phyloP scores from a whole-genome alignment of 2,888 invertebrate species.

The Agelastica alni region DNA sequence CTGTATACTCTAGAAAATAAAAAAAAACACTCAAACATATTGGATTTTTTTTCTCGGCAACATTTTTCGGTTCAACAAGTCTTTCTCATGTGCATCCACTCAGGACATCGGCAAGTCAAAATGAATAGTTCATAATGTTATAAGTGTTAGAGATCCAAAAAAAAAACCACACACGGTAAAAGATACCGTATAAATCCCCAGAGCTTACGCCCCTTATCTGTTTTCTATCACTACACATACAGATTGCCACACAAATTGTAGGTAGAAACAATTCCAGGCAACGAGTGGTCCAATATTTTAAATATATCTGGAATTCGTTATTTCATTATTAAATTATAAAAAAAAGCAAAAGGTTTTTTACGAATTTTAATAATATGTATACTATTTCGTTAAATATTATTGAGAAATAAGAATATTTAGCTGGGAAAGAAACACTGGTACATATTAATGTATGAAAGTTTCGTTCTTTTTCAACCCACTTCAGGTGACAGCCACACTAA shows the following conservation, averaged over 20 bases:
- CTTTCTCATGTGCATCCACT: slow-evolving; percentile 41
- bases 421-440: too few relatives aligned
- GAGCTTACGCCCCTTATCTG: slow-evolving; percentile 52
- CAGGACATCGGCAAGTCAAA: slow-evolving; percentile 38
- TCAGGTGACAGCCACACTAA: too few relatives aligned
- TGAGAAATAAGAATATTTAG: too few relatives aligned
- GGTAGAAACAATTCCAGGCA: too few relatives aligned
- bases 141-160: slow-evolving; percentile 38
- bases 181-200: slow-evolving; percentile 44
- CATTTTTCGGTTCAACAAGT: slow-evolving; percentile 16
- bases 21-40: not conserved
- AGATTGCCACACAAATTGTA: slow-evolving; percentile 43
- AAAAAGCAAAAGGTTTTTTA: too few relatives aligned
- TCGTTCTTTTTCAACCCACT: too few relatives aligned
- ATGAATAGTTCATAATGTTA: slow-evolving; percentile 47
- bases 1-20: not conserved
- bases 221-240: slow-evolving; percentile 47
- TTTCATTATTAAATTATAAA: too few relatives aligned
- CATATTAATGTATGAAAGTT: too few relatives aligned
- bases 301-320: too few relatives aligned
- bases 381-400: too few relatives aligned
- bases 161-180: slow-evolving; percentile 44
- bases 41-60: slow-evolving; percentile 1
- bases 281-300: too few relatives aligned
- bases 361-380: too few relatives aligned